phyloP scores from a whole-genome alignment of 2,113 vertebrate species.

The Chionis minor region DNA sequence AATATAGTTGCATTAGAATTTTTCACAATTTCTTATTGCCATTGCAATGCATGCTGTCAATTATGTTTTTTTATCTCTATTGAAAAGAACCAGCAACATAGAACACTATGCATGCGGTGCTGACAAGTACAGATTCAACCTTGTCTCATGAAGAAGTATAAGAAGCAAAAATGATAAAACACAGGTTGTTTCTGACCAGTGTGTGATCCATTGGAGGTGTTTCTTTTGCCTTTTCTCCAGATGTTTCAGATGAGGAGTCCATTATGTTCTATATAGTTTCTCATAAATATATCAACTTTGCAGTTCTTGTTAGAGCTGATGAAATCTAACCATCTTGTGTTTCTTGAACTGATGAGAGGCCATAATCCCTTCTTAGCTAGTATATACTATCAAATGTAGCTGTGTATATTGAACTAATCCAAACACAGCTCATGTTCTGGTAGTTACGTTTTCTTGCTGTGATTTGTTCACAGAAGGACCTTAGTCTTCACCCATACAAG shows the following conservation, averaged over 20 bases:
- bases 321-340: neutral
- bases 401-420: neutral
- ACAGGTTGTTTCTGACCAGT: neutral
- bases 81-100: neutral
- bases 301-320: neutral
- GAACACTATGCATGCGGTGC: neutral
- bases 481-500: neutral
- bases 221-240: neutral
- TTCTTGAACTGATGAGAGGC: neutral
- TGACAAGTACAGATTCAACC: neutral
- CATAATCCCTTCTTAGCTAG: neutral
- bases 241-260: neutral
- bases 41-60: neutral
- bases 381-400: neutral
- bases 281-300: neutral
- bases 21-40: neutral
- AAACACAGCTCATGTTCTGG: neutral
- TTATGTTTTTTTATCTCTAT: neutral
- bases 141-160: neutral
- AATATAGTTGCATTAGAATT: neutral
- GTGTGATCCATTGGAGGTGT: neutral
- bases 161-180: neutral
- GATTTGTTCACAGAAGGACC: neutral
- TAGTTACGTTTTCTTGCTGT: neutral
- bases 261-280: neutral